These are phyloP conservation scores for Neopelma chrysocephalum DNA, from an alignment of 2,797 vertebrate genomes.

Conservation along the genomic window DNA sequence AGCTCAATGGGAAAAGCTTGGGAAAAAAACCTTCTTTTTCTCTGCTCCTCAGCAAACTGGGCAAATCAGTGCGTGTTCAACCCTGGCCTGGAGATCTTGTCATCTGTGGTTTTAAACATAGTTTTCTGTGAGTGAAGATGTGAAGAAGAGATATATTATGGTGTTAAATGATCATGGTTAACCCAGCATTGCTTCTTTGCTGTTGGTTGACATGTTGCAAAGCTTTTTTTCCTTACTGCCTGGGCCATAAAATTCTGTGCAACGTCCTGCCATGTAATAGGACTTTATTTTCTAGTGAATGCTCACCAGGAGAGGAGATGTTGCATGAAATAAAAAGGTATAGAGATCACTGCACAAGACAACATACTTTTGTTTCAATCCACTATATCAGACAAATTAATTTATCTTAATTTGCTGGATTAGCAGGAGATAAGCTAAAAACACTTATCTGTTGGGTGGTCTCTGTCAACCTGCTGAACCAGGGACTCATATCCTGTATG, in stretches of 20 bases:
- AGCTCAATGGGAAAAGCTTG: not conserved
- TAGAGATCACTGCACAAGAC: not conserved
- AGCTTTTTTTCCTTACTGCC: not conserved
- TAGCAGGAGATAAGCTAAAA: not conserved
- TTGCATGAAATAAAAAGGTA: not conserved
- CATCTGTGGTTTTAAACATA: not conserved
- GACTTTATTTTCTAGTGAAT: not conserved
- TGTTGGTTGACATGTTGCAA: fast-evolving
- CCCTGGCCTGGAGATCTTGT: not conserved
- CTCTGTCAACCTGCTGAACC: not conserved
- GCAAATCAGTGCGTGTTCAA: not conserved
- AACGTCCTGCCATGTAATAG: not conserved
- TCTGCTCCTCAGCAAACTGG: not conserved
- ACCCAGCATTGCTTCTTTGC: not conserved
- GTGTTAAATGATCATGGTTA: not conserved
- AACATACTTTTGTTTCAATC: not conserved
- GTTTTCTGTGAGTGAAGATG: not conserved
- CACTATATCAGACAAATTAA: not conserved
- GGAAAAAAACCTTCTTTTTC: not conserved
- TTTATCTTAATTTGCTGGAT: not conserved
- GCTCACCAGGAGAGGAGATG: not conserved
- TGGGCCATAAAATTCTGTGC: not conserved
- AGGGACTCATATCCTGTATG: not conserved
- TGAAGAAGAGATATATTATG: not conserved
- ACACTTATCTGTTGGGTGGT: not conserved